Evolutionary conservation across 2,888 invertebrate genomes (phyloP), one percentile per base, ranked within the genome.

Genomic region (Octonoba sinensis): DNA sequence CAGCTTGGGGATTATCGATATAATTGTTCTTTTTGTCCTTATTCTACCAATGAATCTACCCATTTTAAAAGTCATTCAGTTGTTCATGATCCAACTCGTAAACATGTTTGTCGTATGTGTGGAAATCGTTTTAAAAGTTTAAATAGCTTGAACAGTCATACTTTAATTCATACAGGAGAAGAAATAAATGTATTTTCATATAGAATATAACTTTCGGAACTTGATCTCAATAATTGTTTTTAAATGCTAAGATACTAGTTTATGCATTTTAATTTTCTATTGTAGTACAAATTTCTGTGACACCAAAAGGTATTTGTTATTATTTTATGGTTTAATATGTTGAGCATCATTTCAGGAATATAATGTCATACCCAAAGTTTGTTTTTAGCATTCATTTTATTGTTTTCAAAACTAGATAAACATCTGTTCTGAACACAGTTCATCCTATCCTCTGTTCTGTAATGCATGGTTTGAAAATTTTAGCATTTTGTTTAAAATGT

Each of bases 141-240:
- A 27, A 62, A 27, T 27, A 66, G 73, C 57, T 56, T 81, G 46
- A 73, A 60, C 8, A 46, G 62, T 44, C 79, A 73, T 47, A 44
- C 49, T 46, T n/a, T 73, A 2, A 81, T 81, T 51, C 79, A 81
- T 49, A 73, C 69, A 46, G 79, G 79, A 47, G 73, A 79, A 65
- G 62, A 62, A 18, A 4, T 36, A 36, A 36, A 36, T 36, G 36
- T 8, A 36, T 36, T 36, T 36, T 1, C 8, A 36, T 8, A 36
- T 36, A 1, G 36, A 36, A 36, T 11, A 36, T 36, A 36, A 36
- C 1, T 36, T 36, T 36, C 1, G 3, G 36, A 6, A 27, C 11
- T 36, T 36, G 36, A 8, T 36, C 11, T 36, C 8, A 36, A 36
- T 36, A 6, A 36, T 36, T 36, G 3, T 2, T 36, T 36, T 36